A percentile compares a stretch with the other conserved stretches of the same genome.
Evolutionary conservation across 2,888 invertebrate genomes (phyloP).

Genomic region (Monoplex corrugatus): DNA sequence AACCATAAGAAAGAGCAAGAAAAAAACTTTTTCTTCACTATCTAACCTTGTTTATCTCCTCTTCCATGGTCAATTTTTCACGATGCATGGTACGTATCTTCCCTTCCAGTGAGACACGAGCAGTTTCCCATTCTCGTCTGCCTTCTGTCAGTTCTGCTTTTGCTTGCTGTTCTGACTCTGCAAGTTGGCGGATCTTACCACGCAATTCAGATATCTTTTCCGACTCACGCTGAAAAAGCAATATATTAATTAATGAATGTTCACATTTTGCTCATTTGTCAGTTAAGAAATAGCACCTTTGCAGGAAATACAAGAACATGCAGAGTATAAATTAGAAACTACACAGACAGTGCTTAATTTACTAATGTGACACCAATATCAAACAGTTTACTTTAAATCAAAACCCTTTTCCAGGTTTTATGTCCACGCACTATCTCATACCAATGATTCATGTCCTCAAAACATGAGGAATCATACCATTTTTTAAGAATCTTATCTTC

Average conservation of each 20-base stretch:
- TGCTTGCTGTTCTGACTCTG: slow-evolving; percentile 60
- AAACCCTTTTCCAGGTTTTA: too few species aligned
- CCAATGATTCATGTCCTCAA: too few species aligned
- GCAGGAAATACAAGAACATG: too few species aligned
- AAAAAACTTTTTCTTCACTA: not conserved
- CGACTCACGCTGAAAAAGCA: slow-evolving; percentile 61
- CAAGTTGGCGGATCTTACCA: slow-evolving; percentile 61
- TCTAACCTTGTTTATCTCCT: slow-evolving; percentile 65
- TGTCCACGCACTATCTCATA: too few species aligned
- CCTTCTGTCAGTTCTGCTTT: slow-evolving; percentile 60
- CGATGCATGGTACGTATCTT: slow-evolving; percentile 63
- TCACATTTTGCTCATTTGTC: too few species aligned
- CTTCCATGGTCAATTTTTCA: slow-evolving; percentile 64
- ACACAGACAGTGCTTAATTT: too few species aligned
- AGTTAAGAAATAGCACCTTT: too few species aligned
- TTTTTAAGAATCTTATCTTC: too few species aligned
- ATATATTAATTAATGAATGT: not conserved
- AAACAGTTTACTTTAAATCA: too few species aligned
- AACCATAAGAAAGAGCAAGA: not conserved
- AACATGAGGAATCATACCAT: too few species aligned
- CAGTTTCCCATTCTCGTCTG: slow-evolving; percentile 58
- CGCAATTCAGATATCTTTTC: slow-evolving; percentile 62
- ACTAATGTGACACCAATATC: too few species aligned
- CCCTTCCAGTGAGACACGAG: slow-evolving; percentile 61
- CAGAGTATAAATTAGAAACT: too few species aligned